Base-by-base conservation (phyloP, 2,888 invertebrate genomes). In the Arge pagana region DNA sequence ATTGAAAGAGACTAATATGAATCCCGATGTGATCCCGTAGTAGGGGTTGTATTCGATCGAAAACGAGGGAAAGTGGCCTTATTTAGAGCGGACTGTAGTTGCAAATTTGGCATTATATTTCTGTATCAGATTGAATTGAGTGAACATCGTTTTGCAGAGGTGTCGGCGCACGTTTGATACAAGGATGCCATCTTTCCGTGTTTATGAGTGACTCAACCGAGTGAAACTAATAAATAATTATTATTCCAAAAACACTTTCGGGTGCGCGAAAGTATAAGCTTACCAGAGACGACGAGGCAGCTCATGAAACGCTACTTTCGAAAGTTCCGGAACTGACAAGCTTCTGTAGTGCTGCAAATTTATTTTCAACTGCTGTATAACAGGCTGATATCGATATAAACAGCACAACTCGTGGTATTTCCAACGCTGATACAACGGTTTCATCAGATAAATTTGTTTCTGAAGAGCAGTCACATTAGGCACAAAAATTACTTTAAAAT, bases 321-420 rank as follows among this genome's bases (percentile, higher is more conserved):
- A 36, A 36, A 36, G 36, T 36, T 15, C 36, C 36, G 19, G 19
- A 36, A 36, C 36, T 36, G 15, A 36, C 36, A 36, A 36, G 36
- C 36, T 36, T 36, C 16, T 36, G 19, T 10, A 36, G 36, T 18
- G 36, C 36, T 36, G 36, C 18, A 36, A 36, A 16, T 36, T 36
- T 19, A 36, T 36, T 19, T 36, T 18, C 36, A 36, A 36, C 16
- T 16, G 18, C 36, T 36, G 2, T 36, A 36, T 19, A 36, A 36
- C 36, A 15, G 18, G 4, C 36, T 16, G 18, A 36, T 16, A 18
- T 10, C 16, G 18, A 36, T 18, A 36, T 18, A 10, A 36, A 36
- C 36, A 18, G 36, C 16, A 16, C 36, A 36, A 36, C 16, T 36
- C 36, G 15, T 36, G 15, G 18, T 36, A 36, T 36, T 36, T 36